Conservation (phyloP, 2,797 vertebrate genomes). For the Siniperca scherzeri region DNA sequence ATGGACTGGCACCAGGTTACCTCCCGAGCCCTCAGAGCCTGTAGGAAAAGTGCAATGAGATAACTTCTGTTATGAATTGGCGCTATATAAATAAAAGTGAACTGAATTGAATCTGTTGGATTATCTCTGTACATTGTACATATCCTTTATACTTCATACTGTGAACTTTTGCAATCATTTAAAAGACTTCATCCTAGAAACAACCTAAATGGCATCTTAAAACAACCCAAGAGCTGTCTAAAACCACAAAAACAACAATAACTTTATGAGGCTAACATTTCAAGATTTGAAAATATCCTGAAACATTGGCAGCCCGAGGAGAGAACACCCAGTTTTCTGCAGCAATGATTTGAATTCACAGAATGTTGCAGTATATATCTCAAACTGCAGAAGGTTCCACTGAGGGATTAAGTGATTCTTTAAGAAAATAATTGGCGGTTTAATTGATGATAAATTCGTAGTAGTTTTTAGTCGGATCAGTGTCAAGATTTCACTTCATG, state of each 20-base stretch:
- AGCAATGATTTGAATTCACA: not conserved
- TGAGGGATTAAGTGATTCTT: not conserved
- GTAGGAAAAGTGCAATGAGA: no score
- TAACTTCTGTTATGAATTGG: no score
- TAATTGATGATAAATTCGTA: not conserved
- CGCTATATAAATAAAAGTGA: no score
- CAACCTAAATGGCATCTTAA: not conserved
- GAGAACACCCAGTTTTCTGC: not conserved
- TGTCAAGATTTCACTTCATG: not conserved
- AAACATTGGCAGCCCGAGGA: not conserved
- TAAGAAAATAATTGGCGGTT: not conserved
- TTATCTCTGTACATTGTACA: no score
- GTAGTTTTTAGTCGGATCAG: not conserved
- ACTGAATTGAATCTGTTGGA: no score
- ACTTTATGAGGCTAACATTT: not conserved
- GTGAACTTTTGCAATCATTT: not conserved
- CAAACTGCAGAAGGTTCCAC: not conserved
- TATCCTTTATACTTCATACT: no score
- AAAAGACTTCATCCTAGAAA: not conserved
- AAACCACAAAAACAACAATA: no score
- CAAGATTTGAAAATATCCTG: not conserved
- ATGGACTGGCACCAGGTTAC: no score
- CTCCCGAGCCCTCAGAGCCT: no score
- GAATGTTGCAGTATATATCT: not conserved
- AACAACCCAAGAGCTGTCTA: not conserved